Conservation (phyloP, 2,113 vertebrate genomes). For the Vanacampus margaritifer region DNA sequence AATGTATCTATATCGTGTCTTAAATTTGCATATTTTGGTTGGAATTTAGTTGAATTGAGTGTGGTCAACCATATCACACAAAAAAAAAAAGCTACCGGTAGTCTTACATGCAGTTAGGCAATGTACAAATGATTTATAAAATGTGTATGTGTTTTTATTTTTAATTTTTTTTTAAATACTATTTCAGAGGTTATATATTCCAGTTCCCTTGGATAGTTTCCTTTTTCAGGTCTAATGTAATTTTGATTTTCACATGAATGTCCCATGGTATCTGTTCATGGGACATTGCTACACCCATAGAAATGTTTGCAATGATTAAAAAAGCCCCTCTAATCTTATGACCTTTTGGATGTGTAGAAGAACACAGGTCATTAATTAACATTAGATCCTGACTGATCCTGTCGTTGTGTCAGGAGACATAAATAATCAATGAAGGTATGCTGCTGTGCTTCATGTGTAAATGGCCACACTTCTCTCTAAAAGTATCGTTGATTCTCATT, state of each 20-base stretch:
- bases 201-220: not conserved
- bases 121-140: not conserved
- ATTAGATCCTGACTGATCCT: conserved; percentile 9
- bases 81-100: too few species aligned
- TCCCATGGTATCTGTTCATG: not conserved
- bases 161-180: not conserved
- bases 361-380: conserved; percentile 7
- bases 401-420: not conserved
- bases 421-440: conserved; percentile 9
- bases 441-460: conserved; percentile 4
- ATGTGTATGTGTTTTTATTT: not conserved
- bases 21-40: too few species aligned
- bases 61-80: too few species aligned
- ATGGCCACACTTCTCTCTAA: not conserved
- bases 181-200: not conserved
- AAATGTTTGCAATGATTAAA: conserved; percentile 6
- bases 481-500: not conserved
- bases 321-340: conserved; percentile 3
- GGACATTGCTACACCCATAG: not conserved
- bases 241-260: not conserved
- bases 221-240: not conserved
- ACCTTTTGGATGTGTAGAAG: conserved; percentile 8
- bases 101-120: not conserved
- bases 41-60: too few species aligned
- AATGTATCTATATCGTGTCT: too few species aligned